Evolutionary conservation across 2,797 vertebrate species (phyloP).

Genomic region (Enteromius mattozi): DNA sequence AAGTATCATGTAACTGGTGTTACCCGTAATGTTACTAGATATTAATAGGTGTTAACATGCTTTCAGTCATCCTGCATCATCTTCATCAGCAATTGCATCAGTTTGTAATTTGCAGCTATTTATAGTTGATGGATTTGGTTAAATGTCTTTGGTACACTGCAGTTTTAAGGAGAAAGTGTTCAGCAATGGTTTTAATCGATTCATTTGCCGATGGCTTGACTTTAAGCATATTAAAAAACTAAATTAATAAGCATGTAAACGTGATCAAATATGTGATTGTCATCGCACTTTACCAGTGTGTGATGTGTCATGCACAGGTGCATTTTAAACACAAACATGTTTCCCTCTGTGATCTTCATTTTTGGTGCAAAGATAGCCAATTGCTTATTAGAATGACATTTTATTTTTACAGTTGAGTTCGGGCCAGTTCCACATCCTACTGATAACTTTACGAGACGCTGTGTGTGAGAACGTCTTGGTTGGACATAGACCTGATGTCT

Average conservation of each 20-base stretch:
- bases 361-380: too few relatives aligned
- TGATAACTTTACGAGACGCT: background rate
- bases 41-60: too few relatives aligned
- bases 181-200: too few relatives aligned
- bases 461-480: constrained; percentile 4
- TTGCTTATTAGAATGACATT: background rate
- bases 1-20: too few relatives aligned
- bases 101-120: too few relatives aligned
- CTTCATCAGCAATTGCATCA: too few relatives aligned
- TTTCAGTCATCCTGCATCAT: too few relatives aligned
- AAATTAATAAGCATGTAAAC: background rate
- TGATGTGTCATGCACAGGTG: background rate
- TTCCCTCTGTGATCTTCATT: background rate
- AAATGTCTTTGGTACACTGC: too few relatives aligned
- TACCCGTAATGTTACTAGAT: too few relatives aligned
- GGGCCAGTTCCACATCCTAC: background rate
- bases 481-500: background rate
- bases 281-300: background rate
- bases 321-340: background rate
- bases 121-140: too few relatives aligned
- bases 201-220: background rate
- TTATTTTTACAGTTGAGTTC: background rate
- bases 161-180: too few relatives aligned
- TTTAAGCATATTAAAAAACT: background rate
- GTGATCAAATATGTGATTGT: background rate